These are phyloP conservation scores for Acronicta alni DNA, from an alignment of 2,888 invertebrate genomes.

Conservation along the genomic window DNA sequence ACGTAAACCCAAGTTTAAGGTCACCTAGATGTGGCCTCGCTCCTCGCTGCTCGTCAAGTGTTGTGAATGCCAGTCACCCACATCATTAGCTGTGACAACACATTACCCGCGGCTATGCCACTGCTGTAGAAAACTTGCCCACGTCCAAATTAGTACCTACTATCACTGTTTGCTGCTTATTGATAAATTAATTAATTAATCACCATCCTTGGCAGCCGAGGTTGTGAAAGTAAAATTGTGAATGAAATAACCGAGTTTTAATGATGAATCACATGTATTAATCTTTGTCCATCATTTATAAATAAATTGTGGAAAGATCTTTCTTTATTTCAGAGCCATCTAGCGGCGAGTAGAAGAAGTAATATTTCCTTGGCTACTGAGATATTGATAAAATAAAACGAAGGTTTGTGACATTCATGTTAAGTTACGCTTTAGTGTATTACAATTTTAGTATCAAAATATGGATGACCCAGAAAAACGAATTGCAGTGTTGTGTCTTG, in stretches of 20 bases:
- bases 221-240: slow-evolving; percentile 40
- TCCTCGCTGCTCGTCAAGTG: slow-evolving; percentile 53
- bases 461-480: slow-evolving; percentile 84
- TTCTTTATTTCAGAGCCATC: slow-evolving; percentile 65
- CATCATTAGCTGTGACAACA: slow-evolving; percentile 41
- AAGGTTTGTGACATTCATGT: background rate
- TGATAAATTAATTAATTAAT: slow-evolving; percentile 30
- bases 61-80: slow-evolving; percentile 53
- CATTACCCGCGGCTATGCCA: slow-evolving; percentile 39
- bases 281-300: slow-evolving; percentile 2
- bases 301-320: background rate
- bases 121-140: slow-evolving; percentile 1
- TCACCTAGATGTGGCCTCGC: slow-evolving; percentile 64
- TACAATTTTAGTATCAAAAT: background rate
- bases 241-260: slow-evolving; percentile 27
- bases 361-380: slow-evolving; percentile 34
- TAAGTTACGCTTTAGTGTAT: background rate
- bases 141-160: slow-evolving; percentile 34
- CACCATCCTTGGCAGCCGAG: slow-evolving; percentile 36
- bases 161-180: slow-evolving; percentile 23
- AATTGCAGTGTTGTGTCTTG: slow-evolving; percentile 91
- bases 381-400: slow-evolving; percentile 68
- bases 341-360: slow-evolving; percentile 68
- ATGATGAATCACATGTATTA: slow-evolving; percentile 18
- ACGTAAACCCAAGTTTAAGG: slow-evolving; percentile 84